phyloP scores from a whole-genome alignment of 2,888 invertebrate genomes.

The Brenthis hecate region DNA sequence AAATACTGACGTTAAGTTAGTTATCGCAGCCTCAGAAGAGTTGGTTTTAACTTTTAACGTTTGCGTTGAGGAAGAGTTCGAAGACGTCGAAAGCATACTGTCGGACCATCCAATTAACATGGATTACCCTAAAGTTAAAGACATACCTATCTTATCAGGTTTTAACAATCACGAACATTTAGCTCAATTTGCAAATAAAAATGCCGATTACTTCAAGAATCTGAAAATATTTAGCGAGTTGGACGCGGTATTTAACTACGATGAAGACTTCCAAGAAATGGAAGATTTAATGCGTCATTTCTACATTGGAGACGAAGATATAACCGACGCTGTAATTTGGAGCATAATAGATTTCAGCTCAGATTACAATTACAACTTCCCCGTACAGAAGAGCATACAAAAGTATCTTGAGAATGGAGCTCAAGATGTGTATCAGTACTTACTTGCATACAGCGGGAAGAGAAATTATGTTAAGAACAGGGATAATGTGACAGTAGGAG shows the following conservation, averaged over 20 bases:
- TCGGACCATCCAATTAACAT: slow-evolving; percentile 49
- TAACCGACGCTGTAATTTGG: slow-evolving; percentile 41
- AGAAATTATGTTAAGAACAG: slow-evolving; percentile 52
- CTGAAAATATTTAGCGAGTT: slow-evolving; percentile 40
- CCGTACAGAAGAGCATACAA: slow-evolving; percentile 47
- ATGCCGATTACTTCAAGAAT: slow-evolving; percentile 39
- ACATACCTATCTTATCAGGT: slow-evolving; percentile 57
- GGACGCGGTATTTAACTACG: slow-evolving; percentile 45
- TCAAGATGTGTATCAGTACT: slow-evolving; percentile 51
- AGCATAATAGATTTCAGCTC: slow-evolving; percentile 51
- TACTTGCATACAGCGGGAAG: slow-evolving; percentile 57
- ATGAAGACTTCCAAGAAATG: slow-evolving; percentile 41
- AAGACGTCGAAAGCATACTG: slow-evolving; percentile 45
- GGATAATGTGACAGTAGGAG: slow-evolving; percentile 40
- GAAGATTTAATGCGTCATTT: slow-evolving; percentile 49
- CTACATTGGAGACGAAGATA: slow-evolving; percentile 55
- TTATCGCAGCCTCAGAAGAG: slow-evolving; percentile 39
- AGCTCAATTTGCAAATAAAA: slow-evolving; percentile 30
- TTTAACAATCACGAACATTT: slow-evolving; percentile 55
- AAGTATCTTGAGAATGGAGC: slow-evolving; percentile 50
- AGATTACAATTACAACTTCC: slow-evolving; percentile 51
- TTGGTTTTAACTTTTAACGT: slow-evolving; percentile 34
- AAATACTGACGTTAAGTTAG: slow-evolving; percentile 27
- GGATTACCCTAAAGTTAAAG: slow-evolving; percentile 48
- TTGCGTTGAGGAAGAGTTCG: slow-evolving; percentile 41